These are phyloP conservation scores for Chymomyza fuscimana DNA, from an alignment of 2,888 invertebrate genomes.

Conservation along the genomic window DNA sequence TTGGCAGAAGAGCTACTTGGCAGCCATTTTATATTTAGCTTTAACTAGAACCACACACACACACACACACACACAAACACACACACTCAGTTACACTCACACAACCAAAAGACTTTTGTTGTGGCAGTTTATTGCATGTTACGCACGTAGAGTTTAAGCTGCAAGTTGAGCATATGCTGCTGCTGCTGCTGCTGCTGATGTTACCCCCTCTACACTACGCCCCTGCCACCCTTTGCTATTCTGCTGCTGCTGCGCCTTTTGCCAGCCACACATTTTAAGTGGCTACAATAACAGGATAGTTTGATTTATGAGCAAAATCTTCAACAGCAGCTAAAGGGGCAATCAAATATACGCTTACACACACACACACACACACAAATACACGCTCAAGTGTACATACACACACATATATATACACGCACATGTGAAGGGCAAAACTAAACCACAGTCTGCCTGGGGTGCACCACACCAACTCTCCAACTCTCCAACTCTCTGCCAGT, in stretches of 20 bases:
- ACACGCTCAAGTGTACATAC: neutral
- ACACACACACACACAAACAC: neutral
- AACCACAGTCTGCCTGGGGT: slow-evolving; percentile 48
- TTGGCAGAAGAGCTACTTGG: slow-evolving; percentile 18
- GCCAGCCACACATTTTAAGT: slow-evolving; percentile 35
- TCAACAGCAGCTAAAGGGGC: slow-evolving; percentile 17
- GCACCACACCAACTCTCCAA: slow-evolving; percentile 40
- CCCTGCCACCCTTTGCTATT: slow-evolving; percentile 6
- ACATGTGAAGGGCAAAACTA: slow-evolving; percentile 27
- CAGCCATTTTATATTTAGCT: slow-evolving; percentile 1
- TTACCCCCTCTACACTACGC: neutral
- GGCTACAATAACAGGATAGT: slow-evolving; percentile 56
- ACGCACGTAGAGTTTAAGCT: slow-evolving; percentile 16
- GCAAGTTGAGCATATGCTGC: neutral
- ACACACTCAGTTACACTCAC: neutral
- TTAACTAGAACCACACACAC: slow-evolving; percentile 9
- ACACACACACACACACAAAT: neutral
- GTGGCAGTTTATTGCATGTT: slow-evolving; percentile 29
- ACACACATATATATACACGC: neutral
- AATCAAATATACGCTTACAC: neutral
- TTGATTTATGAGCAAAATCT: slow-evolving; percentile 58
- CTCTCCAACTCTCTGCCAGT: slow-evolving; percentile 11
- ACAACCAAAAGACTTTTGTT: slow-evolving; percentile 11
- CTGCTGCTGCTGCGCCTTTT: neutral
- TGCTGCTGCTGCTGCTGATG: neutral